Conservation (phyloP, 2,797 vertebrate genomes). For the Petrocephalus sullivani region DNA sequence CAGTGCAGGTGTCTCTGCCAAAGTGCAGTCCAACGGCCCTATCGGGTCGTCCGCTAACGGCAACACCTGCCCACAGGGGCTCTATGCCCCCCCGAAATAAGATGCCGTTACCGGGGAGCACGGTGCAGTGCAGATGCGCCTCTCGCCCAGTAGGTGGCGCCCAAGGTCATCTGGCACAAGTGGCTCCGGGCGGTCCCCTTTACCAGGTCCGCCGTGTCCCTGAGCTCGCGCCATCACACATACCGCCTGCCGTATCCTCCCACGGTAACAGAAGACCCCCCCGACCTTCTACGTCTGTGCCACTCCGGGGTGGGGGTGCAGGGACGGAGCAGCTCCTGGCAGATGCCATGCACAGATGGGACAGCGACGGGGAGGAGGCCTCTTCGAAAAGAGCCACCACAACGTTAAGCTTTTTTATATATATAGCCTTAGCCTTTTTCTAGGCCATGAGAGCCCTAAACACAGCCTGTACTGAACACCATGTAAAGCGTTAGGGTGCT, state of each 20-base stretch:
- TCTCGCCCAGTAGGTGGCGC: not conserved
- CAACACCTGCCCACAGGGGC: not conserved
- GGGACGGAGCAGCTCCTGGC: not conserved
- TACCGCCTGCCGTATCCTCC: not conserved
- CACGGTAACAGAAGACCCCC: not conserved
- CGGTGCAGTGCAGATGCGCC: not conserved
- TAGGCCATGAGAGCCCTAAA: not conserved
- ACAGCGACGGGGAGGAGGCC: not conserved
- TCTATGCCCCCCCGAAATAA: not conserved
- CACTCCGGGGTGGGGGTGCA: not conserved
- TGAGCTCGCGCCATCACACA: not conserved
- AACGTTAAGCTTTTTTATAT: not conserved
- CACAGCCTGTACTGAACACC: not conserved
- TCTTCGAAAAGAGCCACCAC: not conserved
- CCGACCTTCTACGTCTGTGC: not conserved
- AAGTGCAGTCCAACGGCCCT: not conserved
- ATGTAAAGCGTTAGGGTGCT: not conserved
- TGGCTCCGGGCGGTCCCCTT: not conserved
- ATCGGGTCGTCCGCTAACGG: not conserved
- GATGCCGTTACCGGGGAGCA: not conserved
- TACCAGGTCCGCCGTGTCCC: not conserved
- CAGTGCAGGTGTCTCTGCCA: not conserved
- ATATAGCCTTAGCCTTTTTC: not conserved
- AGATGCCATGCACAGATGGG: not conserved
- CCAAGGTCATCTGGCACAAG: not conserved